phyloP scores from a whole-genome alignment of 2,797 vertebrate genomes.

The Sebastes baramenuke region DNA sequence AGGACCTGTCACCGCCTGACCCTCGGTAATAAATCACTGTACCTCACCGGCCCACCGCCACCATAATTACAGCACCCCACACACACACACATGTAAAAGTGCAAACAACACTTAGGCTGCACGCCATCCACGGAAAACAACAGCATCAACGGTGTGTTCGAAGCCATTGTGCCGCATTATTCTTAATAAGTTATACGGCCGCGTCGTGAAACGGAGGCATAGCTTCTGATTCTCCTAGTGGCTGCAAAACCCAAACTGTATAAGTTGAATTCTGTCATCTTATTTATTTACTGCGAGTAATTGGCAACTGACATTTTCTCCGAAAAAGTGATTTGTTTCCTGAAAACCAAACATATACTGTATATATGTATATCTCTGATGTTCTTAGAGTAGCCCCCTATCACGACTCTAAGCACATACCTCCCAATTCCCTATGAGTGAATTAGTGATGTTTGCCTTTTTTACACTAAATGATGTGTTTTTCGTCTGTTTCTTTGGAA shows the following conservation, averaged over 20 bases:
- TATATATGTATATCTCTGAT: not conserved
- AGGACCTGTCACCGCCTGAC: slow-evolving; percentile 76
- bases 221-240: slow-evolving; percentile 26
- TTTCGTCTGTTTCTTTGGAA: slow-evolving; percentile 17
- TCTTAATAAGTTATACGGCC: slow-evolving; percentile 7
- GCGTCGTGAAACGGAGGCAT: slow-evolving; percentile 13
- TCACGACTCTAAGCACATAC: not conserved
- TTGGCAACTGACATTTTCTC: not conserved
- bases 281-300: slow-evolving; percentile 6
- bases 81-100: slow-evolving; percentile 24
- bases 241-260: slow-evolving; percentile 11
- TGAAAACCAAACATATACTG: not conserved
- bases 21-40: slow-evolving; percentile 82
- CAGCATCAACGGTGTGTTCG: slow-evolving; percentile 25
- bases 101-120: slow-evolving; percentile 40
- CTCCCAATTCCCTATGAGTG: not conserved
- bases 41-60: slow-evolving; percentile 62
- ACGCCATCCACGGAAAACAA: slow-evolving; percentile 21
- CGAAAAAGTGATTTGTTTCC: not conserved
- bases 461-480: slow-evolving; percentile 23
- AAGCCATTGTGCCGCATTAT: slow-evolving; percentile 39
- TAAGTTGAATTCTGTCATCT: slow-evolving; percentile 1
- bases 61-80: slow-evolving; percentile 72
- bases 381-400: not conserved
- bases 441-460: slow-evolving; percentile 3